Evolutionary conservation across 2,797 vertebrate genomes (phyloP), one percentile per base, ranked within the genome.

Genomic region (Antennarius maculatus): DNA sequence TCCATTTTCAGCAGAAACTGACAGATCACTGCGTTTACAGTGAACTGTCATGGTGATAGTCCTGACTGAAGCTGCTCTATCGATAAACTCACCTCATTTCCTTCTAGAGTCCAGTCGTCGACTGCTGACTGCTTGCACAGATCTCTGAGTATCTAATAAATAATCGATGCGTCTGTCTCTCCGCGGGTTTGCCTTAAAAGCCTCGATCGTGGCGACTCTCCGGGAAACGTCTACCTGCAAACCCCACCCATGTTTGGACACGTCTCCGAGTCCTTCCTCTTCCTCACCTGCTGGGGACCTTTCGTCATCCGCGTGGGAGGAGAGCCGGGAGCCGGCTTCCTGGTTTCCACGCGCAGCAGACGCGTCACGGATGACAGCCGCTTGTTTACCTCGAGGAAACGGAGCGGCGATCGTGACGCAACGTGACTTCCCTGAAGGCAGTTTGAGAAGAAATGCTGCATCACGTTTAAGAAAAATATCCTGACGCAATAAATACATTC

Each of bases 1-100:
- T 23, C 2, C 23, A 23, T 23, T 23, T 23, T 23, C 23, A 23
- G 23, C 23, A 23, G 23, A 23, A 23, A n/a, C n/a, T n/a, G n/a
- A n/a, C n/a, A n/a, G n/a, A n/a, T n/a, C n/a, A n/a, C n/a, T n/a
- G n/a, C 23, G 23, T 23, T 23, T 23, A 2, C 23, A 23, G 23
- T 23, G 23, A 23, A 23, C 23, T 23, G 23, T 23, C 23, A 23
- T 23, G 23, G 23, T 23, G 23, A 23, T 23, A 23, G 23, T n/a
- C n/a, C n/a, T n/a, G n/a, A n/a, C n/a, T n/a, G n/a, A 23, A 23
- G 23, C 23, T 23, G 23, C 23, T 23, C 23, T 23, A 23, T 23
- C 23, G 2, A 43, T 46, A 17, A 1, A 53, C 79, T 79, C 69
- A 84, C 82, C 71, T 69, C 17, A 7, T 52, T 16, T 59, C 48